phyloP scores from a whole-genome alignment of 2,113 vertebrate species.

The Trochalopteron elliotii region DNA sequence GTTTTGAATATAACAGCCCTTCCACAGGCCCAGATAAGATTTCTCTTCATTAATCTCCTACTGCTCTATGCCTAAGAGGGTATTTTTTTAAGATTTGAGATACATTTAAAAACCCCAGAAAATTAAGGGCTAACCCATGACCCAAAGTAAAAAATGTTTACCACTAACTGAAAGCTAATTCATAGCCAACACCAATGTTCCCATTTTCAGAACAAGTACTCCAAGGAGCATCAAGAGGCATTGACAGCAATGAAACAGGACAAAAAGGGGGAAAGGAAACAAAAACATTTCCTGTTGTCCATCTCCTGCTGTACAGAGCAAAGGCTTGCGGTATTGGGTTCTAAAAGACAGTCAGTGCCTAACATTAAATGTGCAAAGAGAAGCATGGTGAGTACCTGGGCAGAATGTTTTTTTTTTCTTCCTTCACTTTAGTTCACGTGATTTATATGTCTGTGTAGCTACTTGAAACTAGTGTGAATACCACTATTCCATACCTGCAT shows the following conservation, averaged over 20 bases:
- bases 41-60: not conserved
- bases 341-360: not conserved
- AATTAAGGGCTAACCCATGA: not conserved
- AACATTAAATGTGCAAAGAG: not conserved
- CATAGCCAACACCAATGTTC: not conserved
- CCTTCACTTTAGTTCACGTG: not conserved
- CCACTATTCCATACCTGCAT: not conserved
- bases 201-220: not conserved
- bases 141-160: not conserved
- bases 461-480: not conserved
- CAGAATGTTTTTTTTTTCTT: not conserved
- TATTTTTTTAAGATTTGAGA: not conserved
- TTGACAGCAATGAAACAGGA: not conserved
- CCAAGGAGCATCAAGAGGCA: not conserved
- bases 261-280: not conserved
- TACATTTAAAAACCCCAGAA: not conserved
- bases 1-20: not conserved
- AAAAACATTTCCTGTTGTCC: not conserved
- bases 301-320: accelerated
- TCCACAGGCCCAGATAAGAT: not conserved
- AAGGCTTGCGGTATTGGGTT: not conserved
- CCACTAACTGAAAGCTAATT: not conserved
- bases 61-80: not conserved
- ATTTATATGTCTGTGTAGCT: not conserved
- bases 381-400: not conserved